A percentile compares a stretch with the other conserved stretches of the same genome.
These are phyloP conservation scores for Belgica antarctica DNA, from an alignment of 2,888 invertebrate genomes.

Conservation along the genomic window DNA sequence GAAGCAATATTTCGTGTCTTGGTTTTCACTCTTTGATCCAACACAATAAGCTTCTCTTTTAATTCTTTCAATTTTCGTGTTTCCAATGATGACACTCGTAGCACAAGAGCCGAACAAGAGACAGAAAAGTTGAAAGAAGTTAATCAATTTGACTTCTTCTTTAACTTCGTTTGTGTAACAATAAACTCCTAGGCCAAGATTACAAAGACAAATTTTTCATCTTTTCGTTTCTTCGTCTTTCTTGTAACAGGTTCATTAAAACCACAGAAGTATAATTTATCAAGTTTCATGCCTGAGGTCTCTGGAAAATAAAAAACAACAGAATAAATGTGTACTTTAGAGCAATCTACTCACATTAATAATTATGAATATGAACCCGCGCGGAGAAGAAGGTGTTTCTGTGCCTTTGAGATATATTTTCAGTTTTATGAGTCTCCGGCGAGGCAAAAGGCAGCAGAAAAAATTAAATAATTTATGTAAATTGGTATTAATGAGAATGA, in stretches of 20 bases:
- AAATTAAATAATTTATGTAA: conserved; percentile 19
- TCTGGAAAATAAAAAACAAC: background rate
- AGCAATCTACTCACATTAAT: conserved; percentile 22
- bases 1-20: no score
- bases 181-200: conserved; percentile 27
- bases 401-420: background rate
- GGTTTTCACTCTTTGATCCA: background rate
- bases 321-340: conserved; percentile 13
- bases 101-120: conserved; percentile 2
- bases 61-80: background rate
- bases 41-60: conserved; percentile 21
- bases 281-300: conserved; percentile 34
- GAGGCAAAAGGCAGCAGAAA: background rate
- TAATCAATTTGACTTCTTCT: conserved; percentile 24
- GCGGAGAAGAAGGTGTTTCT: conserved; percentile 13
- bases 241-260: conserved; percentile 33
- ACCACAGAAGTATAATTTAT: conserved; percentile 33
- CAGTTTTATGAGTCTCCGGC: conserved; percentile 25
- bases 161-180: background rate
- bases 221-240: background rate
- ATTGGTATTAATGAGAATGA: conserved; percentile 30
- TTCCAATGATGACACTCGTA: conserved; percentile 8
- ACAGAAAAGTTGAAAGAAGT: conserved; percentile 19
- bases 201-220: conserved; percentile 25
- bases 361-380: conserved; percentile 21